These are phyloP conservation scores for Mactromeris polynyma DNA, from an alignment of 2,888 invertebrate species.

Conservation along the genomic window DNA sequence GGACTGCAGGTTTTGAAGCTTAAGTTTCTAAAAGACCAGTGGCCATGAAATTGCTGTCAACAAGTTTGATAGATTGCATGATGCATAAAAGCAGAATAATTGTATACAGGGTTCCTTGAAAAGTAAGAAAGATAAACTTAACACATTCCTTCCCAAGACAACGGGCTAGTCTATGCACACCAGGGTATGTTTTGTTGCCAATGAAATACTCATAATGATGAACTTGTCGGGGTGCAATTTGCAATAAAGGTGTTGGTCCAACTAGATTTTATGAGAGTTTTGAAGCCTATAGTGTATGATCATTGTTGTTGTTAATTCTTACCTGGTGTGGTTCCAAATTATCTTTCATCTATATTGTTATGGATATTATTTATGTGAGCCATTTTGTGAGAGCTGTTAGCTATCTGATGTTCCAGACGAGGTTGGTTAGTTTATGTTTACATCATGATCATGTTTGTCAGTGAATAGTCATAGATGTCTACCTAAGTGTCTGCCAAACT, in stretches of 20 bases:
- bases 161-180: background rate
- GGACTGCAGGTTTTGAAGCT: too few species aligned
- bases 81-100: too few species aligned
- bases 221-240: background rate
- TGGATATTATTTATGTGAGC: constrained; percentile 11
- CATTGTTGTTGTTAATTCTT: background rate
- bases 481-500: background rate
- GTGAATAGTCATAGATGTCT: background rate
- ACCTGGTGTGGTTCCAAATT: background rate
- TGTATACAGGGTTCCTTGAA: too few species aligned
- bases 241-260: constrained; percentile 11
- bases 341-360: constrained; percentile 19
- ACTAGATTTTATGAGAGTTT: constrained; percentile 11
- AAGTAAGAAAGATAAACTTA: too few species aligned
- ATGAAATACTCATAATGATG: background rate
- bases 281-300: background rate
- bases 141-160: background rate
- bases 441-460: background rate
- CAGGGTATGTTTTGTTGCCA: background rate
- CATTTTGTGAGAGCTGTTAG: background rate
- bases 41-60: too few species aligned
- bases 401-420: background rate
- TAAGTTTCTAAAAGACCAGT: too few species aligned
- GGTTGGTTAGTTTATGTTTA: background rate
- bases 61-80: too few species aligned